These are phyloP conservation scores for Phalanger gymnotis DNA, from an alignment of 2,797 vertebrate species.

Conservation along the genomic window DNA sequence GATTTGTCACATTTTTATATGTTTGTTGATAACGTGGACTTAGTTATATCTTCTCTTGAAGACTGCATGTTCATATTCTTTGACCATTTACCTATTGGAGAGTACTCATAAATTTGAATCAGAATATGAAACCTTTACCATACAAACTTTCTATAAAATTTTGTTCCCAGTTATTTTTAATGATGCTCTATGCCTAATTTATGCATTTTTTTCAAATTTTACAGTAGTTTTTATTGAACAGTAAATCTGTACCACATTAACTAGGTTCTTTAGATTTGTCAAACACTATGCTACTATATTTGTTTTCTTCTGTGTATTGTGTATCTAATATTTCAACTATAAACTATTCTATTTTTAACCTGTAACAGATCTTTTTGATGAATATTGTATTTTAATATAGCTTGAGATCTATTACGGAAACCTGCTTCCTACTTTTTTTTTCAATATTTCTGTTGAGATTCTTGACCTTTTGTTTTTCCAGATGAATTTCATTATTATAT, in stretches of 20 bases:
- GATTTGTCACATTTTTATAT: background rate
- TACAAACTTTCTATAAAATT: background rate
- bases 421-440: background rate
- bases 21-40: background rate
- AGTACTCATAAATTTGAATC: background rate
- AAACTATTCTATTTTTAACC: background rate
- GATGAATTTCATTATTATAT: background rate
- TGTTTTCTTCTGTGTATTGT: background rate
- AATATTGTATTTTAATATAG: background rate
- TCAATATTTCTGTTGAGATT: background rate
- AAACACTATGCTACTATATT: background rate
- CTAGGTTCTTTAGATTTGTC: background rate
- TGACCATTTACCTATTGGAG: background rate
- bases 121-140: background rate
- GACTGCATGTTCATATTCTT: background rate
- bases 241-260: background rate
- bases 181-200: background rate
- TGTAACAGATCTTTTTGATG: background rate
- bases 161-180: background rate
- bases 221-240: background rate
- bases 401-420: background rate
- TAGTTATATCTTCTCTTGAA: background rate
- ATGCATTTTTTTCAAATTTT: background rate
- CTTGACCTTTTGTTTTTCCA: background rate
- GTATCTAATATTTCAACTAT: background rate